Percentiles rank a stretch among this genome's conserved stretches.
phyloP scores from a whole-genome alignment of 1,140 invertebrate species.

The Aphelenchoides besseyi region DNA sequence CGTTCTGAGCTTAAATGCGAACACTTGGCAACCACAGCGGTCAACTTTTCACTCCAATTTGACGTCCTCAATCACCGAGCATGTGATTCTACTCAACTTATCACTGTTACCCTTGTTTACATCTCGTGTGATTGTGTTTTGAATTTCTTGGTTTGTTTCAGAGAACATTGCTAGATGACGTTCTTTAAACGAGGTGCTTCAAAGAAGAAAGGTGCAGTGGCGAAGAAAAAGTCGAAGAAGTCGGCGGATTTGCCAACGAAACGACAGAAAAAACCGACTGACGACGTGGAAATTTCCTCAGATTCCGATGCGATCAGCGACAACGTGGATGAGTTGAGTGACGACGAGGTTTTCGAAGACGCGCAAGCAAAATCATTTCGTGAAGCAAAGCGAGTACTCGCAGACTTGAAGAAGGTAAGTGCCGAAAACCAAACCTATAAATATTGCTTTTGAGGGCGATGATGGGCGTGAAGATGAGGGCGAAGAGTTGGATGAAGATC shows the following conservation, averaged over 20 bases:
- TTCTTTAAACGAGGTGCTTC: conserved; percentile 3
- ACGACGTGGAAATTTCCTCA: neutral
- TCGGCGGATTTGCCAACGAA: neutral
- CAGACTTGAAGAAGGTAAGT: conserved; percentile 26
- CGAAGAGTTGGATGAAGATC: conserved; percentile 24
- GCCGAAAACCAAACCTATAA: too few species aligned
- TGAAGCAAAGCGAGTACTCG: conserved; percentile 21
- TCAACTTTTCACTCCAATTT: too few species aligned
- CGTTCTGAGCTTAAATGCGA: too few species aligned
- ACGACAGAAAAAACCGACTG: neutral
- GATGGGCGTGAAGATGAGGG: neutral
- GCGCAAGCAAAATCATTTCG: conserved; percentile 22
- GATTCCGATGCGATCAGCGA: neutral
- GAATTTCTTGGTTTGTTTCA: too few species aligned
- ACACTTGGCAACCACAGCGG: too few species aligned
- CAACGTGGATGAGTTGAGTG: neutral
- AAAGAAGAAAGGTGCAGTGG: neutral
- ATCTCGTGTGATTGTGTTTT: too few species aligned
- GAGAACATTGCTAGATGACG: too few species aligned
- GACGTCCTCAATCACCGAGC: too few species aligned
- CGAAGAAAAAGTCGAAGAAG: neutral
- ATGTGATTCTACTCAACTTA: too few species aligned
- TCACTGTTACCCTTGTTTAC: too few species aligned
- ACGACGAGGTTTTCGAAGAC: conserved; percentile 24
- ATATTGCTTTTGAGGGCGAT: conserved; percentile 3